Evolutionary conservation across 1,140 invertebrate species (phyloP), one percentile per base, ranked within the genome.

Genomic region (Dinothrombium tinctorium): DNA sequence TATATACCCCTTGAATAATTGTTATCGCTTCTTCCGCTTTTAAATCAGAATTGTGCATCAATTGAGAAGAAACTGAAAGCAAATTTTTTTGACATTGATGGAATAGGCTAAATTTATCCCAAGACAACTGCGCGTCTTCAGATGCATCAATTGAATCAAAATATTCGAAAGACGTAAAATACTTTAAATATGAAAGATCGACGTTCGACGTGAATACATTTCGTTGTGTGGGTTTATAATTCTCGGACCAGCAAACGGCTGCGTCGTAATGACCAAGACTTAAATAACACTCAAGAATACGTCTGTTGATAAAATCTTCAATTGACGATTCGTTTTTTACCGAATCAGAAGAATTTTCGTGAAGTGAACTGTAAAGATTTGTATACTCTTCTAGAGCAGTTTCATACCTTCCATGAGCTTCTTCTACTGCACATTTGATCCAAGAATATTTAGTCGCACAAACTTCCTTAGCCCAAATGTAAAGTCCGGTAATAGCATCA

Each of bases 401-500:
- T 26, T 47, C 45, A 33, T 52, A 70, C 65, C 67, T 71, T 35
- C 74, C 74, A 45, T 68, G 69, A n/a, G 83, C 81, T 56, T 87
- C 76, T 44, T 87, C 77, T 2, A 75, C 72, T 0, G 74, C 72
- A 35, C 69, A 69, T 56, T 77, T 80, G 0, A 90, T 61, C 81
- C 82, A 90, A 15, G n/a, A 6, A 26, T 15, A 25, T 15, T 19
- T 7, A 11, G 17, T 14, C n/a, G 14, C 24, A 7, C 7, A 5
- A 7, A 65, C 56, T 33, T 69, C 68, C 48, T 73, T 72, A 40
- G 74, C 69, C 78, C 78, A 90, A 4, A 70, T 57, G 53, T 81
- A 77, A 0, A 92, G 55, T 0, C 89, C 89, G 33, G 73, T 64
- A 22, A 92, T 62, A 0, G 79, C 74, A 55, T 90, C 82, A 2